Base-by-base conservation (phyloP, 1,140 invertebrate species). In the Drosophila elegans region DNA sequence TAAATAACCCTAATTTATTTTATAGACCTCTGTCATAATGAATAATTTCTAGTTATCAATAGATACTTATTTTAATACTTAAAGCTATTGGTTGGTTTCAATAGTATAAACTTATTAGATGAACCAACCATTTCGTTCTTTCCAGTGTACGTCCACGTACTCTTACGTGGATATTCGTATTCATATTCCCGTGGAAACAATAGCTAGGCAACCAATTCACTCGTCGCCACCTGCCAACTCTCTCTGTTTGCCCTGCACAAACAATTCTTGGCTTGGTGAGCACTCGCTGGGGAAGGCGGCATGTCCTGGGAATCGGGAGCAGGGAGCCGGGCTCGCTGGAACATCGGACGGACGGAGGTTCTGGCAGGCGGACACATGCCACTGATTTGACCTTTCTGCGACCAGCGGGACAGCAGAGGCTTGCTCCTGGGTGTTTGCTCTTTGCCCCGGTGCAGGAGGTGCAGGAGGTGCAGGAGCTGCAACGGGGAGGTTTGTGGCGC, bases 191-290 rank as follows among this genome's bases (percentile, higher is more conserved):
- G 71, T 66, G 56, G 68, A 57, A 74, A 74, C 72, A 74, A 74
- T 74, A 41, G 57, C 54, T 68, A 34, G 54, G 67, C 60, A 73
- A 46, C 32, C 55, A 41, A 41, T 62, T 78, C 44, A 49, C 51
- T 67, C 49, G 49, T 60, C 46, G 54, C 71, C 62, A 54, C 49
- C 55, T 61, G 63, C 11, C 55, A 77, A 51, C 74, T 61, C 42
- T 39, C 60, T 71, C 21, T 74, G 79, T 83, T 83, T 78, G 60
- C 60, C 34, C 68, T 32, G 38, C 44, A 39, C 80, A 83, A 83
- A 82, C 77, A 79, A 61, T 60, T 72, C 57, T 63, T 36, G 36
- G 13, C 57, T 63, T 36, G 36, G 13, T 57, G 36, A 55, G 45
- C 52, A 48, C 32, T 34, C 46, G 34, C 34, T n/a, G n/a, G 44